Evolutionary conservation across 2,797 vertebrate genomes (phyloP).

Genomic region (Lepus townsendii): DNA sequence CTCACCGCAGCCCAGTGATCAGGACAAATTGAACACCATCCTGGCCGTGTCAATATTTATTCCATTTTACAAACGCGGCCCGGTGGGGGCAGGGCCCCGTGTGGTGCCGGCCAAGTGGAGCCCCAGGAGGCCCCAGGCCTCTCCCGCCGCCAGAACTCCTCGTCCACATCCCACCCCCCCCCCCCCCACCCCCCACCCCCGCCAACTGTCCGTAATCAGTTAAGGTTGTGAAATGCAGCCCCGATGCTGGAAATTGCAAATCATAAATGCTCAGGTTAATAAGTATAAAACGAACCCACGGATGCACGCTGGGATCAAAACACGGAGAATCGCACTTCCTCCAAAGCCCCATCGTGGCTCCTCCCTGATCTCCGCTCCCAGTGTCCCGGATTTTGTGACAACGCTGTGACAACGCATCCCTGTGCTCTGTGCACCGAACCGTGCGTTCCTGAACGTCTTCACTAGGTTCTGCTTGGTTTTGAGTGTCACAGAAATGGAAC

Average conservation of each 20-base stretch:
- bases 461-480: neutral
- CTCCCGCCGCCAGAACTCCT: neutral
- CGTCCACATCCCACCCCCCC: neutral
- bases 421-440: neutral
- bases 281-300: neutral
- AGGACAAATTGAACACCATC: conserved; percentile 93
- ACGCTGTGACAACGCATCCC: neutral
- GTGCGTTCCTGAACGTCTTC: neutral
- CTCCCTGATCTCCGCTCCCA: neutral
- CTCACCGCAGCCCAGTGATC: conserved; percentile 92
- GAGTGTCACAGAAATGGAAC: neutral
- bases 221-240: conserved; percentile 58
- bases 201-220: neutral
- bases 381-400: neutral
- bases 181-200: neutral
- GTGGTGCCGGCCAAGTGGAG: conserved; percentile 54
- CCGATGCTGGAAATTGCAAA: neutral
- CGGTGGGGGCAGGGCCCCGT: conserved; percentile 78
- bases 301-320: neutral
- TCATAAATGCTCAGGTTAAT: neutral
- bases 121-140: neutral
- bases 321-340: neutral
- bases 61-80: conserved; percentile 88
- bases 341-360: neutral
- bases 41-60: conserved; percentile 92